Base-by-base conservation (phyloP, 2,113 vertebrate species). In the Ailuropoda melanoleuca region DNA sequence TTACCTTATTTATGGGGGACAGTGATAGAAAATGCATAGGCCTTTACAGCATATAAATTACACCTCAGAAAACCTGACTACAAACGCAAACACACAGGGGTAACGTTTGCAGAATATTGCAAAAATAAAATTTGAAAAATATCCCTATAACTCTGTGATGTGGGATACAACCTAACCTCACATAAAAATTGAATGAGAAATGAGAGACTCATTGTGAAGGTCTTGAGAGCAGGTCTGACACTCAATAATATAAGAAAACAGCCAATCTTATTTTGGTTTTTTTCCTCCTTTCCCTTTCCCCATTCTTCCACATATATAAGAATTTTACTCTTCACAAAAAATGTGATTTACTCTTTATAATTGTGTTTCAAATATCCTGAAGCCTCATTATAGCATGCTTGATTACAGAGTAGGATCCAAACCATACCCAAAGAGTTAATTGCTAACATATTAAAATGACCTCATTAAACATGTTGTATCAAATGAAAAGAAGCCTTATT, bases 91-190 rank as follows among this genome's bases (percentile, higher is more conserved):
- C 31, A n/a, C 75, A 53, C 48, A 72, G 1, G 4, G 24, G 46
- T 8, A 60, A 12, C 0, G 0, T 75, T 46, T 89, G 21, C 2
- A 88, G 75, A 62, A 37, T 31, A 34, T 29, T 60, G 26, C n/a
- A 23, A 90, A 96, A 90, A 34, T 46, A 70, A 83, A 87, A 72
- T 31, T 34, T 89, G 55, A 74, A 90, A 97, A 82, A 26, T 23
- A 83, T 8, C 1, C 1, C 8, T 60, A 26, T 95, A 60, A 58
- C 24, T 78, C 60, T 48, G 55, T 84, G 55, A 74, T 39, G 7
- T 78, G 77, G 31, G 46, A 43, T 26, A 80, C 46, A 80, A 72
- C 31, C 17, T 72, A 37, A 72, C 37, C 3, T 77, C 4, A 83
- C 31, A 19, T 93, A 48, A 80, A 78, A 95, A 43, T 23, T 53